Conservation (phyloP, 2,797 vertebrate species). For the Lerista edwardsae region DNA sequence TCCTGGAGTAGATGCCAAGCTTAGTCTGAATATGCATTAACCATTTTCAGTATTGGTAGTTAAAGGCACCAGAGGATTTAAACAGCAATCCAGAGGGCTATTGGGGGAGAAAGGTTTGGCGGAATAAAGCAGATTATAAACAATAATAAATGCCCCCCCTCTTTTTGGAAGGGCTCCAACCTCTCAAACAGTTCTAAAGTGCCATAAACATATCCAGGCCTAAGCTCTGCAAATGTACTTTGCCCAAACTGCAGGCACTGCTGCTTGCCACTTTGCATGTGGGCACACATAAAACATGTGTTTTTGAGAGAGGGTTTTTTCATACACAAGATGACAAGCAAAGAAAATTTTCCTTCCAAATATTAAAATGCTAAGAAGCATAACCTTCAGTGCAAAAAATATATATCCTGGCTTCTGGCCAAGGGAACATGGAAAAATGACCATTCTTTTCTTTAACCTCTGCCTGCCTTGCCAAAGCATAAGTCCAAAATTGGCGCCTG, state of each 20-base stretch:
- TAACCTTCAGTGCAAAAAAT: constrained; percentile 29
- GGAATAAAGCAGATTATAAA: constrained; percentile 90
- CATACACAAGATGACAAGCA: constrained; percentile 64
- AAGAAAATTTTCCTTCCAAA: constrained; percentile 51
- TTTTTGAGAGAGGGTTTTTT: constrained; percentile 62
- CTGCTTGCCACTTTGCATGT: constrained; percentile 41
- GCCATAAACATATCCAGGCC: constrained; percentile 79
- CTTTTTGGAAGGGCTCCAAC: constrained; percentile 80
- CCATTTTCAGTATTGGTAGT: constrained; percentile 85
- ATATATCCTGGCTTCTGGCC: not conserved
- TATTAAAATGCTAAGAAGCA: constrained; percentile 52
- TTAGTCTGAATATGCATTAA: constrained; percentile 80
- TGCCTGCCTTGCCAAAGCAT: not conserved
- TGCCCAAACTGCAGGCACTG: constrained; percentile 43
- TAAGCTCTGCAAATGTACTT: constrained; percentile 64
- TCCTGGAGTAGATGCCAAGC: constrained; percentile 83
- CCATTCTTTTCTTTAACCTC: not conserved
- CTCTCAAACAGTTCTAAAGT: constrained; percentile 80
- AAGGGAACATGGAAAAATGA: not conserved
- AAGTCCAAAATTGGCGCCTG: constrained; percentile 10
- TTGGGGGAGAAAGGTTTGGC: constrained; percentile 81
- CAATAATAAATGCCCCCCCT: constrained; percentile 82
- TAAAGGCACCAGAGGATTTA: constrained; percentile 89
- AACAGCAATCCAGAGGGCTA: constrained; percentile 83
- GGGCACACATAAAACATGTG: not conserved